These are phyloP conservation scores for Calyptommatus sinebrachiatus DNA, from an alignment of 2,113 vertebrate genomes.

Conservation along the genomic window DNA sequence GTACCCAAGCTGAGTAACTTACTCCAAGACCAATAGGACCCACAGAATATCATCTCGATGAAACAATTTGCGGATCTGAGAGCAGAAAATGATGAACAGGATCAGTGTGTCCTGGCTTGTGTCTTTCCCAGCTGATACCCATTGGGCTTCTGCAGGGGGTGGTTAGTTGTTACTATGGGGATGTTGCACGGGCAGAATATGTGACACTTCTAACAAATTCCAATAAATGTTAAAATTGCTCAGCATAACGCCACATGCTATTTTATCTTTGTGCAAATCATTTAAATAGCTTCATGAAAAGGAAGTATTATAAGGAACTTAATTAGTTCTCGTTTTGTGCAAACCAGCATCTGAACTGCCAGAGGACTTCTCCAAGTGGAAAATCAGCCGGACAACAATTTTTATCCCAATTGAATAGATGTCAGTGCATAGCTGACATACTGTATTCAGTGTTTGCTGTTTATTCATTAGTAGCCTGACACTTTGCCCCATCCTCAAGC, in stretches of 20 bases:
- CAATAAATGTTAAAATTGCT: background rate
- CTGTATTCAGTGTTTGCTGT: background rate
- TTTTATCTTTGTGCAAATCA: background rate
- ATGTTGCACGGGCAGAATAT: too few species aligned
- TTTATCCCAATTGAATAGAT: constrained; percentile 18
- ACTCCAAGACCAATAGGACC: too few species aligned
- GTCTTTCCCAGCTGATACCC: too few species aligned
- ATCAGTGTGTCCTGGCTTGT: too few species aligned
- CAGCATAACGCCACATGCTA: background rate
- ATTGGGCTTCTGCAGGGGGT: too few species aligned
- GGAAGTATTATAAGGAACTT: constrained; percentile 1
- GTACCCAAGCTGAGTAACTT: too few species aligned
- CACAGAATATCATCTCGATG: too few species aligned
- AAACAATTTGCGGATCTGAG: too few species aligned
- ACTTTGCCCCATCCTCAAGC: background rate
- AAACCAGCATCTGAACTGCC: background rate
- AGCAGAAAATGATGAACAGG: too few species aligned
- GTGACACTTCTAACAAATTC: background rate
- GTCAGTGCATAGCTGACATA: background rate
- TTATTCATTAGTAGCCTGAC: background rate
- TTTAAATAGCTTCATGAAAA: background rate
- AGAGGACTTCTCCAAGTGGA: background rate
- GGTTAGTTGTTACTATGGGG: too few species aligned
- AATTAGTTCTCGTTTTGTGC: constrained; percentile 32
- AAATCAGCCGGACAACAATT: background rate